Conservation (phyloP, 2,888 invertebrate species). For the Blera fallax region DNA sequence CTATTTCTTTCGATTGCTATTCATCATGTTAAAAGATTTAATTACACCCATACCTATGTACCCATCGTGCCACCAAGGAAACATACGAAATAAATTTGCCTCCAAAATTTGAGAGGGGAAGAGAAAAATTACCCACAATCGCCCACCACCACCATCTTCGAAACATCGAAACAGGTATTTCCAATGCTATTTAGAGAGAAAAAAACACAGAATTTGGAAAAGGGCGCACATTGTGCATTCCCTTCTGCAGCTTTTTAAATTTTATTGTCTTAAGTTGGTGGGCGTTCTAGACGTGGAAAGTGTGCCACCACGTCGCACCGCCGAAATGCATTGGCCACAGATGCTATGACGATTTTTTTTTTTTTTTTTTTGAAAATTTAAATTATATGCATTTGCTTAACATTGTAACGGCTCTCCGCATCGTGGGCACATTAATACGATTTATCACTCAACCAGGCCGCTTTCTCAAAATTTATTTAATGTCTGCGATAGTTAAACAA, state of each 20-base stretch:
- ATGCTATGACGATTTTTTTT: background rate
- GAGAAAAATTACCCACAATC: slow-evolving; percentile 46
- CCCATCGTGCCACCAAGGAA: background rate
- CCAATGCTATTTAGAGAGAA: slow-evolving; percentile 29
- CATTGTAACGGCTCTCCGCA: slow-evolving; percentile 38
- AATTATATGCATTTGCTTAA: slow-evolving; percentile 51
- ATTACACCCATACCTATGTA: slow-evolving; percentile 40
- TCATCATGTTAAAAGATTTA: slow-evolving; percentile 20
- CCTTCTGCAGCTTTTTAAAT: background rate
- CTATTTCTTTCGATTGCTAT: slow-evolving; percentile 13
- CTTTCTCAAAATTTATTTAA: slow-evolving; percentile 29
- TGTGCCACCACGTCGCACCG: slow-evolving; percentile 52
- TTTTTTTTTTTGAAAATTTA: slow-evolving; percentile 25
- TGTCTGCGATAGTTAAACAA: background rate
- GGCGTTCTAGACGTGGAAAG: slow-evolving; percentile 60
- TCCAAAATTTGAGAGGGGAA: background rate
- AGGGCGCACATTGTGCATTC: slow-evolving; percentile 31
- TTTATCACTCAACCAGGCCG: slow-evolving; percentile 37
- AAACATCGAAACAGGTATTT: slow-evolving; percentile 48
- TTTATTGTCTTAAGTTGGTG: slow-evolving; percentile 38
- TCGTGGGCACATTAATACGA: slow-evolving; percentile 42
- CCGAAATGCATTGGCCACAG: slow-evolving; percentile 39
- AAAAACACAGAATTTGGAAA: slow-evolving; percentile 2
- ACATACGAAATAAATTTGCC: slow-evolving; percentile 6
- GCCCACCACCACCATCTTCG: slow-evolving; percentile 42